A percentile compares a stretch with the other conserved stretches of the same genome.
Evolutionary conservation across 2,797 vertebrate genomes (phyloP).

Genomic region (Poecilia picta): DNA sequence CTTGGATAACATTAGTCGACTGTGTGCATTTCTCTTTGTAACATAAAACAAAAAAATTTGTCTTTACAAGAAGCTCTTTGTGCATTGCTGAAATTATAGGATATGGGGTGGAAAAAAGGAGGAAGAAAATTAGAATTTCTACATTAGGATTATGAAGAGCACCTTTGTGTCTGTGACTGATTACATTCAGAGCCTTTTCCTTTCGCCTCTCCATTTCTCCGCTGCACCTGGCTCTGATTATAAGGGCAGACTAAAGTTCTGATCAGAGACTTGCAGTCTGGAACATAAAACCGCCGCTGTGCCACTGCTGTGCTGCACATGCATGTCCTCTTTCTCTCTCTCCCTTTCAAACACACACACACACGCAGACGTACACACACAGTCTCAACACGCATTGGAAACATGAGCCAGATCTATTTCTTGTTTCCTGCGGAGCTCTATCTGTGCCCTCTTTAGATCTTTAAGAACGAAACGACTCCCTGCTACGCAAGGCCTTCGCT

Average conservation of each 20-base stretch:
- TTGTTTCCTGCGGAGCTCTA: constrained; percentile 23
- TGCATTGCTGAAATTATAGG: neutral
- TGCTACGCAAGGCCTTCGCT: neutral
- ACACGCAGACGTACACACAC: constrained; percentile 4
- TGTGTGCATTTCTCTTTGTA: neutral
- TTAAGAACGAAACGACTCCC: neutral
- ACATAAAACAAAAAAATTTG: neutral
- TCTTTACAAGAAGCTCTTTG: neutral
- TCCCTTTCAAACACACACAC: constrained; percentile 12
- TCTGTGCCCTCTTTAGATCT: neutral
- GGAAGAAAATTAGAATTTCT: constrained; percentile 16
- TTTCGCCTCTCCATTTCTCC: constrained; percentile 24
- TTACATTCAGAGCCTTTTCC: constrained; percentile 39
- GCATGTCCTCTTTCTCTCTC: constrained; percentile 22
- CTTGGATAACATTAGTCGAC: neutral
- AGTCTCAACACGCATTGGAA: constrained; percentile 13
- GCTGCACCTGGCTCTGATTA: constrained; percentile 76
- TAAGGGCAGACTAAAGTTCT: constrained; percentile 49
- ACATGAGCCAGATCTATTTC: constrained; percentile 21
- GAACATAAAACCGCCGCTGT: constrained; percentile 57
- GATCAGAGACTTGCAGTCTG: constrained; percentile 59
- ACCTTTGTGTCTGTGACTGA: constrained; percentile 51
- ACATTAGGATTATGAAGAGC: constrained; percentile 41
- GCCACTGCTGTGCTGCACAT: constrained; percentile 34
- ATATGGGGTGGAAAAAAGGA: neutral